A percentile compares a stretch with the other conserved stretches of the same genome.
Evolutionary conservation across 1,140 invertebrate genomes (phyloP).

Genomic region (Eumaeus atala): DNA sequence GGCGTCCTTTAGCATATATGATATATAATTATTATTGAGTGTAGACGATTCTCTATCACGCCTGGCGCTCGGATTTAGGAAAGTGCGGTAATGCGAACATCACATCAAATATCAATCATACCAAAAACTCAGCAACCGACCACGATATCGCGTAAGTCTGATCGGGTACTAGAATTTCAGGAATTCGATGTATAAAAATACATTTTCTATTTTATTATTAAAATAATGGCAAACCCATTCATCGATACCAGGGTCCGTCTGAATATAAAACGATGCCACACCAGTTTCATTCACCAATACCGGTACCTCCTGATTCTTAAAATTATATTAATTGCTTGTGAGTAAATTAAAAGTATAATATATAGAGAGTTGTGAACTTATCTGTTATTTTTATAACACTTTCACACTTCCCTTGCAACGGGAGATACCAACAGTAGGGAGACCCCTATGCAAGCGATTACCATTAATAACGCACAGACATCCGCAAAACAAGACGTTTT

Average conservation of each 20-base stretch:
- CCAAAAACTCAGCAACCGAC: constrained; percentile 35
- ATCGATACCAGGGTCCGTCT: too few species aligned
- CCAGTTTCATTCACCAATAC: background rate
- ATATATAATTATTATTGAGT: background rate
- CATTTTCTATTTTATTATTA: background rate
- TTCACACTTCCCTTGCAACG: background rate
- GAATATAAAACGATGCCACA: background rate
- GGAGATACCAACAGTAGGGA: background rate
- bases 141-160: constrained; percentile 24
- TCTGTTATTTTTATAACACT: background rate
- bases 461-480: too few species aligned
- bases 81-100: constrained; percentile 14
- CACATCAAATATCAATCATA: constrained; percentile 42
- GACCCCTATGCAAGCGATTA: background rate
- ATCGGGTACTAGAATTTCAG: constrained; percentile 45
- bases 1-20: too few species aligned
- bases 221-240: background rate
- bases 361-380: background rate
- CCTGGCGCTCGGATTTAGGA: constrained; percentile 41
- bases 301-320: background rate
- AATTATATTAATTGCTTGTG: background rate
- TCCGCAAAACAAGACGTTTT: too few species aligned
- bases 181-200: constrained; percentile 38
- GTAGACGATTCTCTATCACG: constrained; percentile 56
- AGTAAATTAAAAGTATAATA: background rate